Conservation (phyloP, 2,888 invertebrate genomes). For the Silvanus unidentatus region DNA sequence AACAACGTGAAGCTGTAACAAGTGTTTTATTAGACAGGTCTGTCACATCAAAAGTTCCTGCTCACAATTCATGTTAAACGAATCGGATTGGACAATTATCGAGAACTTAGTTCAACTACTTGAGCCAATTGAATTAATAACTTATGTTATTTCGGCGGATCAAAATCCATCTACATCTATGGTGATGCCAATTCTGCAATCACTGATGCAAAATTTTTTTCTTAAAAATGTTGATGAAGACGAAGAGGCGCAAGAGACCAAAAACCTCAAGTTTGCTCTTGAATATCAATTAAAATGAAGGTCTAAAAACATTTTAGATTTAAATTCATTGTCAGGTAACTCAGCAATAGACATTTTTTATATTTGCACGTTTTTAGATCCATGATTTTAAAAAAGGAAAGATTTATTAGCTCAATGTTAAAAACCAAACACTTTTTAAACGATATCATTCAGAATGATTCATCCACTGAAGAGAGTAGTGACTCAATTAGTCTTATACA, state of each 20-base stretch:
- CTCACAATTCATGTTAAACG: constrained; percentile 9
- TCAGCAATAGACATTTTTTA: constrained; percentile 9
- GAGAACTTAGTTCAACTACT: constrained; percentile 14
- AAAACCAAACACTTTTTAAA: constrained; percentile 11
- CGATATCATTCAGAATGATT: constrained; percentile 3
- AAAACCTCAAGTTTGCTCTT: constrained; percentile 9
- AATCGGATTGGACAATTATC: constrained; percentile 16
- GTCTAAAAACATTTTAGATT: constrained; percentile 5
- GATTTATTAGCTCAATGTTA: constrained; percentile 10
- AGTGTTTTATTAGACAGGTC: constrained; percentile 16
- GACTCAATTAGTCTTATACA: not conserved
- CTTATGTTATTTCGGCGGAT: constrained; percentile 16
- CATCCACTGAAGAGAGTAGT: constrained; percentile 4
- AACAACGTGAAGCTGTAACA: constrained; percentile 19
- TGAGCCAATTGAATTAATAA: constrained; percentile 18
- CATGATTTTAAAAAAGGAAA: constrained; percentile 16
- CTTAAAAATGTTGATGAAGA: constrained; percentile 9
- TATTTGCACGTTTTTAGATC: constrained; percentile 14
- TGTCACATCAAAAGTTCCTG: constrained; percentile 8
- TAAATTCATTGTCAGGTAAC: constrained; percentile 1
- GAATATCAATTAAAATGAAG: constrained; percentile 10
- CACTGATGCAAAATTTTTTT: constrained; percentile 12
- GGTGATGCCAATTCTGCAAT: constrained; percentile 12
- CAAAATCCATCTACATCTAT: constrained; percentile 14
- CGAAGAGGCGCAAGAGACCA: not conserved